Percentiles rank a stretch among this genome's conserved stretches.
Evolutionary conservation across 2,113 vertebrate species (phyloP).

Genomic region (Esox niger): DNA sequence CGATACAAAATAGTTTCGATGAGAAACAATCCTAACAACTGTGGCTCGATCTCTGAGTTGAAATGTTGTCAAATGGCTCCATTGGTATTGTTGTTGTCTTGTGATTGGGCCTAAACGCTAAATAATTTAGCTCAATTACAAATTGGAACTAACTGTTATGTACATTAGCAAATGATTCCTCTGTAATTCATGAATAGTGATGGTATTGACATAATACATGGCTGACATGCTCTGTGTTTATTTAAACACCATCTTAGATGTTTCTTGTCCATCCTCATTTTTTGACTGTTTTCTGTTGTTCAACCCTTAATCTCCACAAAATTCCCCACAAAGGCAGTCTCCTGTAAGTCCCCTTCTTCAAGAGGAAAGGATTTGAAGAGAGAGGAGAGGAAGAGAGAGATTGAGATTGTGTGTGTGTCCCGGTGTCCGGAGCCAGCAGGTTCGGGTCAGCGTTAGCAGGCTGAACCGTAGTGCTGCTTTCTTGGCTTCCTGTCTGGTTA

Average conservation of each 20-base stretch:
- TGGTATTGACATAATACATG: too few species aligned
- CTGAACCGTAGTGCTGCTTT: too few species aligned
- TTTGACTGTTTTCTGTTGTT: not conserved
- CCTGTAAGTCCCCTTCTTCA: not conserved
- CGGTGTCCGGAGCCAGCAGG: conserved; percentile 35
- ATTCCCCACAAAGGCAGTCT: not conserved
- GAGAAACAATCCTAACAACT: not conserved
- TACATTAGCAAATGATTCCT: not conserved
- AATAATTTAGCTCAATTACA: too few species aligned
- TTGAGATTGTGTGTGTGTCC: conserved; percentile 10
- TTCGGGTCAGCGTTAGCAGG: conserved; percentile 57
- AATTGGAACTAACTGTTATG: not conserved
- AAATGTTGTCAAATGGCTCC: not conserved
- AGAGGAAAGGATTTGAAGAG: too few species aligned
- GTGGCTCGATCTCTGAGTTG: not conserved
- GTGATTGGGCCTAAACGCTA: too few species aligned
- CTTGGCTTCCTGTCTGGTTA: conserved; percentile 65
- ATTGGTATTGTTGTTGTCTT: too few species aligned
- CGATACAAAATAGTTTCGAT: not conserved
- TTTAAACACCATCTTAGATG: too few species aligned
- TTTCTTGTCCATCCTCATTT: too few species aligned
- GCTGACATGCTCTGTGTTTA: too few species aligned
- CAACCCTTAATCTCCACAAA: not conserved
- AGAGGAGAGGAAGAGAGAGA: not conserved
- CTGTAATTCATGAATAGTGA: too few species aligned